Percentiles rank a stretch among this genome's conserved stretches.
These are phyloP conservation scores for Alosa alosa DNA, from an alignment of 2,113 vertebrate genomes.

Conservation along the genomic window DNA sequence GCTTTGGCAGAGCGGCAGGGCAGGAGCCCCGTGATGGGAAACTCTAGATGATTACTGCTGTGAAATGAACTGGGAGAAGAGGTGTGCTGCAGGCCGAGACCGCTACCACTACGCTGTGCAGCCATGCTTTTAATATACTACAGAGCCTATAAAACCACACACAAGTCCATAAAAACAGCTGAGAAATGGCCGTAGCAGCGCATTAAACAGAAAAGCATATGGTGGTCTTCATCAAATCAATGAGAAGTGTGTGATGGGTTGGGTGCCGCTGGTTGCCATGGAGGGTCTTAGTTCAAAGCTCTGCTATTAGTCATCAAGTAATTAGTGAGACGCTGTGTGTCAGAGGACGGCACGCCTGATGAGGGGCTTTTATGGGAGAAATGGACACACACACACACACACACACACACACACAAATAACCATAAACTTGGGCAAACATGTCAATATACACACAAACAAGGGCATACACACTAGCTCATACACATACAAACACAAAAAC, in stretches of 20 bases:
- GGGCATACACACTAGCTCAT: background rate
- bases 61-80: background rate
- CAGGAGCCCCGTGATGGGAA: background rate
- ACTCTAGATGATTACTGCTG: background rate
- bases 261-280: too few species aligned
- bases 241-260: background rate
- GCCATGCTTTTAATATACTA: background rate
- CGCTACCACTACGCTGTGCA: background rate
- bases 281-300: background rate
- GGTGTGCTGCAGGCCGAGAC: background rate
- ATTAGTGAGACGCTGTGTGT: background rate
- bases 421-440: background rate
- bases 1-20: background rate
- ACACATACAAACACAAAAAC: conserved; percentile 10
- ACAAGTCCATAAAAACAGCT: conserved; percentile 6
- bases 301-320: conserved; percentile 9
- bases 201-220: background rate
- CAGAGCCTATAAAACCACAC: conserved; percentile 3
- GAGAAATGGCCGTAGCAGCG: background rate
- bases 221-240: conserved; percentile 5
- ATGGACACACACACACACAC: background rate
- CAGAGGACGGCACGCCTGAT: background rate
- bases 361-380: background rate
- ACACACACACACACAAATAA: background rate
- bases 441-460: too few species aligned